Evolutionary conservation across 2,888 invertebrate genomes (phyloP), one percentile per base, ranked within the genome.

Genomic region (Aphodius sticticus): DNA sequence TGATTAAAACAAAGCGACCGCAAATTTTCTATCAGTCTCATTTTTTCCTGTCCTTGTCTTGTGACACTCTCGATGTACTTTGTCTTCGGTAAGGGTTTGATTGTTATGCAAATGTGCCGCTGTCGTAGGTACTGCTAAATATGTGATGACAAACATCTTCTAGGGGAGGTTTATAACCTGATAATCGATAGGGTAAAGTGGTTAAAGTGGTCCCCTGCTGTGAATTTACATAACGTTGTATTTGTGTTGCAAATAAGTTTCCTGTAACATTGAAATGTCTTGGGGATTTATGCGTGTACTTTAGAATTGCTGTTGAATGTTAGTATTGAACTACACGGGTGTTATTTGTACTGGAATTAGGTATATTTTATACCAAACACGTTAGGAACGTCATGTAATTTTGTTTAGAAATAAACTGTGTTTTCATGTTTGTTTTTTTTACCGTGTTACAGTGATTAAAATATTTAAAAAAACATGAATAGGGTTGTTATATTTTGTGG

Each of bases 231-330:
- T 53, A 53, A 9, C 53, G 53, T 53, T 53, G 53, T 53, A 53
- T 53, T 53, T 53, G 53, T 9, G 53, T 53, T 53, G 53, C 53
- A 53, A 53, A 53, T 53, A 12, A 5, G 53, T 53, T 53, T 53
- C 53, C 53, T 53, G 53, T 53, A 53, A 53, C 53, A 53, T 53
- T 53, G 53, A 53, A 53, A 53, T 53, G 53, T 53, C 53, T 53
- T 53, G 53, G 53, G 53, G 53, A 53, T 53, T 53, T 53, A 53
- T 53, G 53, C 53, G 53, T 53, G 1, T 12, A 53, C 53, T 2
- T 12, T 53, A 12, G 53, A 53, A 53, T 53, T 0, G 12, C 26
- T 26, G 26, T 26, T 26, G 26, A 26, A 26, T 26, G 26, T 26
- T 26, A 26, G 26, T 26, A 26, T 26, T 26, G 26, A 26, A 26